phyloP scores from a whole-genome alignment of 2,113 vertebrate species.

The Clarias macrocephalus region DNA sequence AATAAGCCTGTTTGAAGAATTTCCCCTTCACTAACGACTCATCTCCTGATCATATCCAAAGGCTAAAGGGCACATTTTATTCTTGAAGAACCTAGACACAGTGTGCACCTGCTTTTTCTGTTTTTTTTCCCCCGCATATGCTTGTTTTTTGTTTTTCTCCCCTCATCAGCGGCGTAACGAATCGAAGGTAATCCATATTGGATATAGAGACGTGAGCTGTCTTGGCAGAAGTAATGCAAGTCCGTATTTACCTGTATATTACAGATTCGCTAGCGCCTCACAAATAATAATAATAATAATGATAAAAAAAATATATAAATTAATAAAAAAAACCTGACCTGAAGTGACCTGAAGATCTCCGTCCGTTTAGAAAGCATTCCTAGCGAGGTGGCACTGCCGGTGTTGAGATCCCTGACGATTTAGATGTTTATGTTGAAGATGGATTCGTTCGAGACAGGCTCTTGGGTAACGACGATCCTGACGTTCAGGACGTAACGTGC shows the following conservation, averaged over 20 bases:
- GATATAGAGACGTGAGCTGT: constrained; percentile 79
- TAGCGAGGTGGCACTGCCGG: constrained; percentile 63
- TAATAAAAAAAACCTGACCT: neutral
- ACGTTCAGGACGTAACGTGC: constrained; percentile 10
- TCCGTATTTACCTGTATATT: constrained; percentile 78
- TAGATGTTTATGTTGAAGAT: constrained; percentile 38
- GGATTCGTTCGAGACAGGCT: constrained; percentile 64
- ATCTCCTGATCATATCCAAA: constrained; percentile 33
- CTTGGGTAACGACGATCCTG: constrained; percentile 69
- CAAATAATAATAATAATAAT: constrained; percentile 1
- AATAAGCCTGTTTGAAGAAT: neutral
- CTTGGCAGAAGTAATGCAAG: constrained; percentile 60
- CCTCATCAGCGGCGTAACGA: constrained; percentile 60
- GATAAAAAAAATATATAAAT: neutral
- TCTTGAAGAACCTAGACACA: neutral
- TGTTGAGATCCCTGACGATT: constrained; percentile 56
- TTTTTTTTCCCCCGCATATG: neutral
- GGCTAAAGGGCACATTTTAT: constrained; percentile 33
- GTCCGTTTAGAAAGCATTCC: constrained; percentile 75
- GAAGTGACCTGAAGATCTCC: constrained; percentile 52
- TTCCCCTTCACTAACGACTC: neutral
- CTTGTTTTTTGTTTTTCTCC: neutral
- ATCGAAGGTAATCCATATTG: constrained; percentile 99
- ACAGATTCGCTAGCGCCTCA: constrained; percentile 71
- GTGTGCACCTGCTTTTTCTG: constrained; percentile 55